These are phyloP conservation scores for Priocnemis perturbator DNA, from an alignment of 2,888 invertebrate species.

Conservation along the genomic window DNA sequence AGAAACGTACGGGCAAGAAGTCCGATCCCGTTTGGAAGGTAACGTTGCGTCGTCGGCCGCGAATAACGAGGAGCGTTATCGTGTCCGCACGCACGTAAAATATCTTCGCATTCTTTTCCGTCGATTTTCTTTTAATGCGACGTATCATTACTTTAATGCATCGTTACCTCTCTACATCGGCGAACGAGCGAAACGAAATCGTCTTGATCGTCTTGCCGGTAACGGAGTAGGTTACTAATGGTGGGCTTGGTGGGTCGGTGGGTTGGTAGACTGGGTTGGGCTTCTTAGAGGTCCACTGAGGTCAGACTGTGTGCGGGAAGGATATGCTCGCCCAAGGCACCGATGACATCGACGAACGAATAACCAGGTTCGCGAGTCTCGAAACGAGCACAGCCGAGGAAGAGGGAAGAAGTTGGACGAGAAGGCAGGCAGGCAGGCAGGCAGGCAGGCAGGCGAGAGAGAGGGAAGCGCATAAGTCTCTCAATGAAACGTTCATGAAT, in stretches of 20 bases:
- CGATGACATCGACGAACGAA: slow-evolving; percentile 73
- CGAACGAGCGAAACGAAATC: slow-evolving; percentile 58
- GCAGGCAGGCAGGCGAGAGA: slow-evolving; percentile 27
- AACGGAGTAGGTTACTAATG: slow-evolving; percentile 62
- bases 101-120: too few relatives aligned
- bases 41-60: too few relatives aligned
- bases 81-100: too few relatives aligned
- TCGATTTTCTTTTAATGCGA: slow-evolving; percentile 3
- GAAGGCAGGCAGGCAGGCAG: slow-evolving; percentile 11
- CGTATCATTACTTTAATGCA: slow-evolving; percentile 60
- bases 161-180: slow-evolving; percentile 49
- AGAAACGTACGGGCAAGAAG: too few relatives aligned
- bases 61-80: too few relatives aligned
- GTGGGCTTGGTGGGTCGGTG: slow-evolving; percentile 67
- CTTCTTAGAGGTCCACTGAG: slow-evolving; percentile 69
- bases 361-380: slow-evolving; percentile 59
- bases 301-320: slow-evolving; percentile 65
- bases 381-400: slow-evolving; percentile 38
- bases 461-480: slow-evolving; percentile 63
- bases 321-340: slow-evolving; percentile 70
- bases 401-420: slow-evolving; percentile 28
- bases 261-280: slow-evolving; percentile 68
- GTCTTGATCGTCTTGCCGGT: slow-evolving; percentile 55
- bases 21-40: too few relatives aligned
- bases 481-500: slow-evolving; percentile 53